phyloP scores from a whole-genome alignment of 2,113 vertebrate genomes.

The Centrocercus urophasianus region DNA sequence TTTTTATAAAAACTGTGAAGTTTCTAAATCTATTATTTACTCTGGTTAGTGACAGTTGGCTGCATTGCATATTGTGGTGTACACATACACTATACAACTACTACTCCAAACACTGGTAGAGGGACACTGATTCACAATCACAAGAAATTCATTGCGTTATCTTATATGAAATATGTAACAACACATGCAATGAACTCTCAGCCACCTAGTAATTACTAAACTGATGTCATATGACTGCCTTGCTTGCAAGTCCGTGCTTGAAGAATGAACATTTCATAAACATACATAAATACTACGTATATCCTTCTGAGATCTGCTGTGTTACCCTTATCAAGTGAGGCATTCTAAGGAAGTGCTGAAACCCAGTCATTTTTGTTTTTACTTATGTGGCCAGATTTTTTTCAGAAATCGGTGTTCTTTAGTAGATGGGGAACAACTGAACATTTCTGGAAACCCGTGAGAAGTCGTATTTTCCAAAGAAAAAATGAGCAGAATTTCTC shows the following conservation, averaged over 20 bases:
- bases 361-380: not conserved
- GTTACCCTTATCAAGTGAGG: not conserved
- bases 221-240: not conserved
- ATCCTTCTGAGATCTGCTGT: not conserved
- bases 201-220: not conserved
- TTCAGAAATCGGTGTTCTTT: not conserved
- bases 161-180: not conserved
- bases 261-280: not conserved
- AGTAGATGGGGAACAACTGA: not conserved
- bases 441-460: not conserved
- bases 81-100: not conserved
- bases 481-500: not conserved
- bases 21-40: not conserved
- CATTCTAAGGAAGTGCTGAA: not conserved
- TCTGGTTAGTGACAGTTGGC: not conserved
- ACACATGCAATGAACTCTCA: not conserved
- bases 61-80: not conserved
- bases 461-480: not conserved
- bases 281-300: not conserved
- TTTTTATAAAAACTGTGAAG: not conserved
- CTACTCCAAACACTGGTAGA: not conserved
- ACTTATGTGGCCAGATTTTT: fast-evolving
- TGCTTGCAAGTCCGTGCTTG: not conserved
- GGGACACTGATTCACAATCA: not conserved
- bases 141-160: not conserved